phyloP scores from a whole-genome alignment of 2,797 vertebrate genomes.

The Acanthurus tractus region DNA sequence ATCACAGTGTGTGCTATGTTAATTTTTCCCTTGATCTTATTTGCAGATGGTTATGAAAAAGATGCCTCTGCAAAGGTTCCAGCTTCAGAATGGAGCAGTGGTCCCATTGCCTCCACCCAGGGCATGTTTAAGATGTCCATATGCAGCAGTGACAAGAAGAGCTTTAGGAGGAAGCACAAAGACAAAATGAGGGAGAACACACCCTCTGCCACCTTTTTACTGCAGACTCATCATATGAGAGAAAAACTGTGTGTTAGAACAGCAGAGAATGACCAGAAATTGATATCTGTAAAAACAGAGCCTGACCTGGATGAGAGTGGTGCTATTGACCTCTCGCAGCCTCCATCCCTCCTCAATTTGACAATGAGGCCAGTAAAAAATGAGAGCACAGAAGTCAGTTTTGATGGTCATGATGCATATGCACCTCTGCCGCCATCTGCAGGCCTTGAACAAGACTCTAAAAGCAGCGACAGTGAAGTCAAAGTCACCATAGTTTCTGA shows the following conservation, averaged over 20 bases:
- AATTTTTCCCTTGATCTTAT: not conserved
- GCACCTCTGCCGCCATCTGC: conserved; percentile 27
- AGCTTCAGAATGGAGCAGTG: conserved; percentile 29
- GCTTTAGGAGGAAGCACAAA: conserved; percentile 63
- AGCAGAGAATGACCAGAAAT: conserved; percentile 12
- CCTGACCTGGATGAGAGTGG: conserved; percentile 60
- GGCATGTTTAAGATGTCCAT: conserved; percentile 65
- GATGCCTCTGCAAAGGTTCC: conserved; percentile 35
- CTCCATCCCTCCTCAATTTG: conserved; percentile 61
- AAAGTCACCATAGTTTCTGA: conserved; percentile 70
- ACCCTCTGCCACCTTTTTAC: conserved; percentile 15
- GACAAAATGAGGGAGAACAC: conserved; percentile 34
- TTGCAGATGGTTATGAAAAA: conserved; percentile 54
- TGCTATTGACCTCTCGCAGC: conserved; percentile 78
- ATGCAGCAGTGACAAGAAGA: conserved; percentile 75
- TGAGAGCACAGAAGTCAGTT: conserved; percentile 58
- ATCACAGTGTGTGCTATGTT: not conserved
- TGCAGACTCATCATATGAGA: conserved; percentile 23
- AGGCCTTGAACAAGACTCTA: conserved; percentile 29
- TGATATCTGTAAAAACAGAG: conserved; percentile 70
- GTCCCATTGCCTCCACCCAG: conserved; percentile 35
- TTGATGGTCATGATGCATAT: conserved; percentile 40
- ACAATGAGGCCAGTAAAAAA: conserved; percentile 63
- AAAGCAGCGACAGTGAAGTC: conserved; percentile 50
- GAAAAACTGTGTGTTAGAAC: conserved; percentile 14